These are phyloP conservation scores for Craseonycteris thonglongyai DNA, from an alignment of 2,113 vertebrate species.

Conservation along the genomic window DNA sequence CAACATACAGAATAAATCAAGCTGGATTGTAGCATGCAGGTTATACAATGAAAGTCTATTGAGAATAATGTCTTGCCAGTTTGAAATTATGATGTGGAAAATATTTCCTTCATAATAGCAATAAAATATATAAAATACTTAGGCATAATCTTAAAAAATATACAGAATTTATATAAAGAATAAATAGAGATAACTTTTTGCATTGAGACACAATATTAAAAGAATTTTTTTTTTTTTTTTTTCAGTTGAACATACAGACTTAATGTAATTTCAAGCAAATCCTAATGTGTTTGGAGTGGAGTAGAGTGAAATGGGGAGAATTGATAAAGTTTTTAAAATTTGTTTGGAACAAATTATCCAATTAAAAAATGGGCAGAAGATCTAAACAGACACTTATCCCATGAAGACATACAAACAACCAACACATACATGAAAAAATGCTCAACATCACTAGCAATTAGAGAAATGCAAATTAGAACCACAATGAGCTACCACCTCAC, in stretches of 20 bases:
- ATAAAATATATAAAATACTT: background rate
- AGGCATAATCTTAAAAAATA: background rate
- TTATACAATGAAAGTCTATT: background rate
- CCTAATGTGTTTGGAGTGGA: background rate
- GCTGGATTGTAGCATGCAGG: background rate
- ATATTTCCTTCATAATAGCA: background rate
- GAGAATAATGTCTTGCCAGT: background rate
- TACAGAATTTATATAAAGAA: background rate
- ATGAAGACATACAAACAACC: no score
- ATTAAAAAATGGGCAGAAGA: no score
- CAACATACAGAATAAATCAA: background rate
- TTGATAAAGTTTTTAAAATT: background rate
- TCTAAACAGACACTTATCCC: no score
- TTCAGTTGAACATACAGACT: background rate
- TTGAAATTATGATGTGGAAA: background rate
- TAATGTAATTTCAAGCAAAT: slow-evolving; percentile 11
- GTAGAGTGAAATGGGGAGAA: background rate
- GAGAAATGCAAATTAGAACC: no score
- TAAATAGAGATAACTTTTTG: background rate
- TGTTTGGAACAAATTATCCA: no score
- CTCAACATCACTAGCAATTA: no score
- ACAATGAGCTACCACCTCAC: no score
- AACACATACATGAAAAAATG: no score
- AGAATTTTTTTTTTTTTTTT: background rate
- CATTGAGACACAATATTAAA: background rate